A percentile compares a stretch with the other conserved stretches of the same genome.
These are phyloP conservation scores for Brachypodius melanocephalos DNA, from an alignment of 2,113 vertebrate genomes.

Conservation along the genomic window DNA sequence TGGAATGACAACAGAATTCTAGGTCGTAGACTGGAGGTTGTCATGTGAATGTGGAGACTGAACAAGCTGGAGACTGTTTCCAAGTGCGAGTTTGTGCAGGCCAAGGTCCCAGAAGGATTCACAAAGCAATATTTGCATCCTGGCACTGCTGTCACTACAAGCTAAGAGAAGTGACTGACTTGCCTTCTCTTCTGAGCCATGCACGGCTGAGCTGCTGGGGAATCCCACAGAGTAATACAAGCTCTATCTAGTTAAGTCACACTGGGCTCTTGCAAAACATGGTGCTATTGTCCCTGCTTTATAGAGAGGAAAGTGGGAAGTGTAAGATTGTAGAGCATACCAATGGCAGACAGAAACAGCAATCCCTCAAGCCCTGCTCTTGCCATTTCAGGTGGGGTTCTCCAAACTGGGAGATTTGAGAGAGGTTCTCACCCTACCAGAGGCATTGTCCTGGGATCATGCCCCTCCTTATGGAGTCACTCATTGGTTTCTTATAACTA, in stretches of 20 bases:
- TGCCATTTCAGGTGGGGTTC: background rate
- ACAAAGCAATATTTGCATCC: background rate
- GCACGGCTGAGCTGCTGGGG: rapidly evolving
- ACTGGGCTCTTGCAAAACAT: background rate
- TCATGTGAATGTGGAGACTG: background rate
- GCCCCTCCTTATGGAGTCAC: background rate
- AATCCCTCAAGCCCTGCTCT: background rate
- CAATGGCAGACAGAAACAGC: background rate
- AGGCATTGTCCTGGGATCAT: background rate
- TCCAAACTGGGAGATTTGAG: background rate
- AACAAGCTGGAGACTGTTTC: background rate
- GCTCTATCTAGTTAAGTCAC: background rate
- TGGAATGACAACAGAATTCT: conserved; percentile 24
- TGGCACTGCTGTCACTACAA: background rate
- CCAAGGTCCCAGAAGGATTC: background rate
- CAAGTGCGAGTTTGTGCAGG: background rate
- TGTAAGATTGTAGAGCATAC: background rate
- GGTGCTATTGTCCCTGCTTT: background rate
- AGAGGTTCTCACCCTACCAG: background rate
- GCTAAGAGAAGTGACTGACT: background rate
- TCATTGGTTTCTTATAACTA: background rate
- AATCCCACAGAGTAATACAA: background rate
- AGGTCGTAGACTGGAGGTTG: background rate
- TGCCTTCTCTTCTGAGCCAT: background rate
- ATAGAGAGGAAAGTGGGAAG: background rate